Conservation (phyloP, 2,113 vertebrate genomes). For the Psophia crepitans region DNA sequence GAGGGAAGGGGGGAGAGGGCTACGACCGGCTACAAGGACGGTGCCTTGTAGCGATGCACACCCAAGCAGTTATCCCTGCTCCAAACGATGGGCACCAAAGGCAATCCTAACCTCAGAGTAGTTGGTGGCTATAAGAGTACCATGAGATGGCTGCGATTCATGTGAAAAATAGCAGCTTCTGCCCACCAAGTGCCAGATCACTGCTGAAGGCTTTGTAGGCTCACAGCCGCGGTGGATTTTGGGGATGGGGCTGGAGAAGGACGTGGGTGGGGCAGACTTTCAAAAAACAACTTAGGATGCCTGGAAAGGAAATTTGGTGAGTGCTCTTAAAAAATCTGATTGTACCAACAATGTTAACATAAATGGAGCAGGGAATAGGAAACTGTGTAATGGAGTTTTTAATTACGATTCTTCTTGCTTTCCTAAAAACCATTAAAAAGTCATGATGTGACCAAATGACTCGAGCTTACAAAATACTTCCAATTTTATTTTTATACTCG, state of each 20-base stretch:
- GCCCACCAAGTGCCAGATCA: not conserved
- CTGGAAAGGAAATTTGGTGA: not conserved
- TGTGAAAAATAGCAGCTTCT: not conserved
- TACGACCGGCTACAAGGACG: accelerated
- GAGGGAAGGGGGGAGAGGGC: not conserved
- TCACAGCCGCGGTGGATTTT: not conserved
- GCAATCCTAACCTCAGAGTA: not conserved
- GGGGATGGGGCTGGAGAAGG: not conserved
- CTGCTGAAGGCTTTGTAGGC: not conserved
- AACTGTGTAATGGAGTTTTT: not conserved
- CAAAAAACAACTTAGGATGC: not conserved
- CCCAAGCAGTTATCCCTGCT: not conserved
- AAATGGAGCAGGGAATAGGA: not conserved
- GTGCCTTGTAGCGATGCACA: not conserved
- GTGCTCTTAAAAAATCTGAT: not conserved
- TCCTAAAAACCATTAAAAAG: not conserved
- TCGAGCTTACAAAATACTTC: not conserved
- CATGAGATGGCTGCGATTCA: not conserved
- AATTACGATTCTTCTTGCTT: not conserved
- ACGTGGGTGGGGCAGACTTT: accelerated
- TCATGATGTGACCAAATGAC: not conserved
- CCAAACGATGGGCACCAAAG: accelerated
- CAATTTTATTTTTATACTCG: not conserved
- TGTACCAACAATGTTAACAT: not conserved
- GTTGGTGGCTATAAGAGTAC: not conserved